A percentile compares a stretch with the other conserved stretches of the same genome.
phyloP scores from a whole-genome alignment of 2,113 vertebrate genomes.

The Phyllopteryx taeniolatus region DNA sequence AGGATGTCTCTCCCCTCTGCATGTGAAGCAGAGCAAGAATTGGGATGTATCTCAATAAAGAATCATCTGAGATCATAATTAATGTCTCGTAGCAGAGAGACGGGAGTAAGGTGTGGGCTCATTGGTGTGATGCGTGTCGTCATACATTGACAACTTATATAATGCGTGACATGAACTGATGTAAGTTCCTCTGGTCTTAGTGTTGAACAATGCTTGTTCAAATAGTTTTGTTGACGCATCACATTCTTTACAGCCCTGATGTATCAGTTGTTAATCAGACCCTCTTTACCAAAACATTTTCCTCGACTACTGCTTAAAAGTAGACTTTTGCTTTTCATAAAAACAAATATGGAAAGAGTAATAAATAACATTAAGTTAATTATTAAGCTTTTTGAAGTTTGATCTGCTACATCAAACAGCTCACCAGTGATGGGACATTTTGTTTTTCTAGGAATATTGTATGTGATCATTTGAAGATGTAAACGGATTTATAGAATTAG shows the following conservation, averaged over 20 bases:
- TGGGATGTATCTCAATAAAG: slow-evolving; percentile 32
- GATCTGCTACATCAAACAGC: too few relatives aligned
- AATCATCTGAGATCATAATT: slow-evolving; percentile 58
- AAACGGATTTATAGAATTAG: too few relatives aligned
- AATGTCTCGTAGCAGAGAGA: slow-evolving; percentile 32
- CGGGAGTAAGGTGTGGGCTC: slow-evolving; percentile 39
- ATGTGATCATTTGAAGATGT: too few relatives aligned
- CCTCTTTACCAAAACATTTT: not conserved
- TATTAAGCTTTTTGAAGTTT: too few relatives aligned
- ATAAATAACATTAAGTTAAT: too few relatives aligned
- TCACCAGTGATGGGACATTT: too few relatives aligned
- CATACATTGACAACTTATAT: slow-evolving; percentile 30
- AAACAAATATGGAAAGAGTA: too few relatives aligned
- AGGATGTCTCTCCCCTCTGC: slow-evolving; percentile 15
- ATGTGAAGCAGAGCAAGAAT: slow-evolving; percentile 17
- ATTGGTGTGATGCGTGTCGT: slow-evolving; percentile 39
- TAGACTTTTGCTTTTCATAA: too few relatives aligned
- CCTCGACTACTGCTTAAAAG: too few relatives aligned
- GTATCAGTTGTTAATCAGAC: not conserved
- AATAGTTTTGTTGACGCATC: slow-evolving; percentile 12
- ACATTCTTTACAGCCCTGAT: not conserved
- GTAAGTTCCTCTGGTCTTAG: slow-evolving; percentile 55
- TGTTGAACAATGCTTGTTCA: not conserved
- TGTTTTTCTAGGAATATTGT: too few relatives aligned
- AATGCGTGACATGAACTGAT: slow-evolving; percentile 47